Conservation (phyloP, 2,797 vertebrate species). For the Synaphobranchus kaupii region DNA sequence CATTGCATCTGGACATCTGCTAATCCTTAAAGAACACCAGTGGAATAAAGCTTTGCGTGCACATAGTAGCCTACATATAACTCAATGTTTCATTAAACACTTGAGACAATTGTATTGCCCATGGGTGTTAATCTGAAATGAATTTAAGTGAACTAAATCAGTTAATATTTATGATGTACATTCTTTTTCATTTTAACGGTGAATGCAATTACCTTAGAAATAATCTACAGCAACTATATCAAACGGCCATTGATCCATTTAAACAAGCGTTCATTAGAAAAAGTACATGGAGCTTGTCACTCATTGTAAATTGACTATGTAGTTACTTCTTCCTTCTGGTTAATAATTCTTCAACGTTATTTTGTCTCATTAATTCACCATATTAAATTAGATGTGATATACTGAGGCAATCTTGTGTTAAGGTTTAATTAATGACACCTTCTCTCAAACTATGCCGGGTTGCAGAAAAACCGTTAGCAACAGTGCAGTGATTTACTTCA, state of each 20-base stretch:
- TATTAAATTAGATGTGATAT: conserved; percentile 60
- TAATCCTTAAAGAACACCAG: neutral
- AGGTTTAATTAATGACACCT: conserved; percentile 57
- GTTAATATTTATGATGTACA: neutral
- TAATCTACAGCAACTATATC: neutral
- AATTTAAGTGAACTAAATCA: neutral
- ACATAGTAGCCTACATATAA: neutral
- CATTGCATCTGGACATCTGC: neutral
- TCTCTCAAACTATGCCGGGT: conserved; percentile 41
- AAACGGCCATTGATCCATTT: neutral
- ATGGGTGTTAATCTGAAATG: neutral
- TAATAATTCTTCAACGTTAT: conserved; percentile 51
- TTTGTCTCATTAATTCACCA: conserved; percentile 59
- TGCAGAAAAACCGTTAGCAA: conserved; percentile 19
- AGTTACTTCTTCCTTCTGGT: conserved; percentile 43
- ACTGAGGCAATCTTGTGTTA: conserved; percentile 41
- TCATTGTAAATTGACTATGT: conserved; percentile 40
- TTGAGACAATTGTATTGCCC: neutral
- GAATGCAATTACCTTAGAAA: neutral
- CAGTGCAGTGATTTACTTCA: neutral
- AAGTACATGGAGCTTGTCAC: conserved; percentile 4
- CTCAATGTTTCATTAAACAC: neutral
- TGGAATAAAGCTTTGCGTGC: neutral
- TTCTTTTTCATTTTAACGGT: neutral
- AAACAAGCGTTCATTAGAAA: conserved; percentile 1